Evolutionary conservation across 2,888 invertebrate species (phyloP), one percentile per base, ranked within the genome.

Genomic region (Nymphalis c-album): DNA sequence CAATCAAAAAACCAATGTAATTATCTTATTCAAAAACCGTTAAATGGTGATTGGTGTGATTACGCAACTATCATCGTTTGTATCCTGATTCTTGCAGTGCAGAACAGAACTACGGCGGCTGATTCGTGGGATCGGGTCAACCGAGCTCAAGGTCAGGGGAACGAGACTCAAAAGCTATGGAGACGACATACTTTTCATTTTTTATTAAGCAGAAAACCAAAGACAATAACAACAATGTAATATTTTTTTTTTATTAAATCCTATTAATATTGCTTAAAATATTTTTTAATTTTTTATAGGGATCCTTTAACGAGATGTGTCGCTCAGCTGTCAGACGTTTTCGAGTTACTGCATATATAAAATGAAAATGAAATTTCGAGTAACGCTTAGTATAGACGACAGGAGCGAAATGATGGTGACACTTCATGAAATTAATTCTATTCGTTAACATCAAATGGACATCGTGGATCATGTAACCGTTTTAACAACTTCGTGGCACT

Each of bases 91-190:
- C 40, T 40, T 10, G 67, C 47, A 45, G 64, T 70, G 62, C 61
- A 64, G 70, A 60, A 61, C 62, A 64, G 60, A 65, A 67, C 45
- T 62, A 61, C 69, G 67, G 76, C 78, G 80, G 81, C 79, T 80
- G 87, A 89, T 88, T 91, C 88, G 90, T 90, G 80, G 85, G 86
- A 90, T 85, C 91, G 83, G 89, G 90, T 89, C 90, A 89, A 85
- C 84, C 80, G 75, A 77, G 81, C 83, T 83, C 91, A 91, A 91
- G 91, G 91, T 91, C 90, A 89, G 82, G 78, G 80, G 81, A 79
- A 78, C 77, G 74, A 67, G 87, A 40, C 85, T 84, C 86, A 51
- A 68, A 71, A 74, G 22, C 45, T 2, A 55, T 84, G 77, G 88
- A 88, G 85, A 74, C 57, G 71, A 51, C 16, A 50, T 13, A n/a